Evolutionary conservation across 2,888 invertebrate species (phyloP).

Genomic region (Phaedon cochleariae): DNA sequence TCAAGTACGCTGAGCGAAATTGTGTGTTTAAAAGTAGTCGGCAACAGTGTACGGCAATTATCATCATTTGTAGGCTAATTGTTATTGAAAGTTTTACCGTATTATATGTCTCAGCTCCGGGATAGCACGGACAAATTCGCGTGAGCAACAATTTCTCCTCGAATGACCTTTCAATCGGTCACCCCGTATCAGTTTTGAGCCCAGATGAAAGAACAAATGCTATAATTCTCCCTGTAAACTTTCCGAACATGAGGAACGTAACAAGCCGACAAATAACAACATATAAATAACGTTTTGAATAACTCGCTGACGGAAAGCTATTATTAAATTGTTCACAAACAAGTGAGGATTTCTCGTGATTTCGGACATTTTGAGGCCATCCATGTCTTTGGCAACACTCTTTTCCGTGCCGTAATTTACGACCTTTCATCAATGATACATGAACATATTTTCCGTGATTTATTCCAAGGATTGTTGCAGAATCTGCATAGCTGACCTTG

Average conservation of each 20-base stretch:
- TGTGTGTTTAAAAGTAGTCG: too few species aligned
- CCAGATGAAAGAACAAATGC: not conserved
- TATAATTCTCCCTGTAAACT: not conserved
- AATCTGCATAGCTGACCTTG: constrained; percentile 33
- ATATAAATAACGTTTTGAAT: constrained; percentile 15
- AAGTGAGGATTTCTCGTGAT: constrained; percentile 25
- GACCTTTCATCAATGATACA: constrained; percentile 31
- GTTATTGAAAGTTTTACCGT: too few species aligned
- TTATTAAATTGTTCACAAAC: constrained; percentile 27
- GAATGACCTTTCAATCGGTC: too few species aligned
- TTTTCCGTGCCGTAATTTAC: constrained; percentile 26
- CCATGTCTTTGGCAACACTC: constrained; percentile 20
- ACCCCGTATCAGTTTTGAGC: too few species aligned
- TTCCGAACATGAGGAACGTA: not conserved
- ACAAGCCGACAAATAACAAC: not conserved
- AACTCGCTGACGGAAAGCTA: constrained; percentile 12
- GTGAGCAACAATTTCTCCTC: too few species aligned
- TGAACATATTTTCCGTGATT: constrained; percentile 29
- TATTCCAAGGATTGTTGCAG: constrained; percentile 25
- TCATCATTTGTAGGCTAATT: too few species aligned
- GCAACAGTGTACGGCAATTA: too few species aligned
- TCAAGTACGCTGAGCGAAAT: too few species aligned
- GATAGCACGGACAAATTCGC: too few species aligned
- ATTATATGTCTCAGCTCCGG: too few species aligned
- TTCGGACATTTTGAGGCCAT: constrained; percentile 34